Conservation (phyloP, 2,797 vertebrate genomes). For the Poeciliopsis infans region DNA sequence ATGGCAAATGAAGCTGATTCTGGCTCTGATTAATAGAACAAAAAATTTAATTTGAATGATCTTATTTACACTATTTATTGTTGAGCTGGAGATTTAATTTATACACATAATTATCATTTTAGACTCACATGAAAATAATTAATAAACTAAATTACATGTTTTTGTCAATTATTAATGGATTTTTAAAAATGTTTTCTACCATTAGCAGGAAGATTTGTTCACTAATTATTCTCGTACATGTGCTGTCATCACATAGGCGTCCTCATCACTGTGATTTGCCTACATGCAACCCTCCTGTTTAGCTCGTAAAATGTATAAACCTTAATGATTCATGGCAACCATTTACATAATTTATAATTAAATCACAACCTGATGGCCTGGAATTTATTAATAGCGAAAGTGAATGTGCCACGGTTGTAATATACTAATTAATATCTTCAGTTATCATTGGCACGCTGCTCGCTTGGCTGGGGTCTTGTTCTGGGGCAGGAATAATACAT, state of each 20-base stretch:
- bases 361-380: conserved; percentile 86
- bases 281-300: conserved; percentile 75
- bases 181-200: conserved; percentile 52
- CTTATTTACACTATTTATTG: conserved; percentile 7
- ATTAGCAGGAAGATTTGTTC: conserved; percentile 67
- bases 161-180: conserved; percentile 68
- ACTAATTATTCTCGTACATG: conserved; percentile 66
- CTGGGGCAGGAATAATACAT: conserved; percentile 79
- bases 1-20: background rate
- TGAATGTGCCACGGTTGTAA: conserved; percentile 83
- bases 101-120: conserved; percentile 29
- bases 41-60: background rate
- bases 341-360: conserved; percentile 93
- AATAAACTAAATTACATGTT: conserved; percentile 54
- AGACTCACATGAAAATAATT: conserved; percentile 51
- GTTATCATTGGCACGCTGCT: conserved; percentile 86
- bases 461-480: conserved; percentile 82
- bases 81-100: conserved; percentile 25
- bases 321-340: conserved; percentile 88
- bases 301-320: conserved; percentile 79
- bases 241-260: conserved; percentile 61
- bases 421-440: conserved; percentile 89
- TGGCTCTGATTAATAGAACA: background rate
- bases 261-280: conserved; percentile 75
- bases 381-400: conserved; percentile 92